phyloP scores from a whole-genome alignment of 2,113 vertebrate genomes.

The Perccottus glenii region DNA sequence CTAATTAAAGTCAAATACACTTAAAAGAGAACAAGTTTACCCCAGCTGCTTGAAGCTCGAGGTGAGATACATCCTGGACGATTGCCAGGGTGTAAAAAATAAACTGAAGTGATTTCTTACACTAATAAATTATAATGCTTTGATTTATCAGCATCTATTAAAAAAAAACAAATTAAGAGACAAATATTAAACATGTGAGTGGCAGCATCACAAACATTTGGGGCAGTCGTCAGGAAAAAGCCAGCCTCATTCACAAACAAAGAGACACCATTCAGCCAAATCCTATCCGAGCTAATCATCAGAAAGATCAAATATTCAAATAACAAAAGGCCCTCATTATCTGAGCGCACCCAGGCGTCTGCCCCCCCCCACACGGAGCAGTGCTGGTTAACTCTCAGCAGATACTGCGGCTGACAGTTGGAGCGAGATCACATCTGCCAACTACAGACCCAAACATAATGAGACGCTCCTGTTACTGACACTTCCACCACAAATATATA shows the following conservation, averaged over 20 bases:
- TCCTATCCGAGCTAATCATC: conserved; percentile 72
- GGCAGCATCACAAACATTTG: conserved; percentile 32
- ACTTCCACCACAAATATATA: conserved; percentile 36
- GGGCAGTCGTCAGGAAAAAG: conserved; percentile 18
- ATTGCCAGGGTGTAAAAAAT: too few species aligned
- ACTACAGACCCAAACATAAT: conserved; percentile 62
- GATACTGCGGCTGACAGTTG: conserved; percentile 71
- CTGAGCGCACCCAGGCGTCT: conserved; percentile 42
- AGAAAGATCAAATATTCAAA: conserved; percentile 80
- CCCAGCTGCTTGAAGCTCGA: too few species aligned
- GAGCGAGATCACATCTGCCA: conserved; percentile 61
- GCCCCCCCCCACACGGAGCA: conserved; percentile 40
- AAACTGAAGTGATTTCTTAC: too few species aligned
- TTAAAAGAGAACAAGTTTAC: too few species aligned
- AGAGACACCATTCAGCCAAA: conserved; percentile 47
- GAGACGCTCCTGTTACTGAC: conserved; percentile 63
- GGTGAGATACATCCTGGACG: not conserved
- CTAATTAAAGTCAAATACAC: too few species aligned
- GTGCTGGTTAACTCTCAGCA: conserved; percentile 71
- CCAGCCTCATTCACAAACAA: conserved; percentile 66
- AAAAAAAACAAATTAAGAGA: conserved; percentile 10
- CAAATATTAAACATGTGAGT: conserved; percentile 25
- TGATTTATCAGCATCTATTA: not conserved
- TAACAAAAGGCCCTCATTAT: conserved; percentile 79
- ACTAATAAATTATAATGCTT: too few species aligned